Percentiles rank a stretch among this genome's conserved stretches.
Conservation (phyloP, 2,797 vertebrate genomes). For the Epinephelus awoara region DNA sequence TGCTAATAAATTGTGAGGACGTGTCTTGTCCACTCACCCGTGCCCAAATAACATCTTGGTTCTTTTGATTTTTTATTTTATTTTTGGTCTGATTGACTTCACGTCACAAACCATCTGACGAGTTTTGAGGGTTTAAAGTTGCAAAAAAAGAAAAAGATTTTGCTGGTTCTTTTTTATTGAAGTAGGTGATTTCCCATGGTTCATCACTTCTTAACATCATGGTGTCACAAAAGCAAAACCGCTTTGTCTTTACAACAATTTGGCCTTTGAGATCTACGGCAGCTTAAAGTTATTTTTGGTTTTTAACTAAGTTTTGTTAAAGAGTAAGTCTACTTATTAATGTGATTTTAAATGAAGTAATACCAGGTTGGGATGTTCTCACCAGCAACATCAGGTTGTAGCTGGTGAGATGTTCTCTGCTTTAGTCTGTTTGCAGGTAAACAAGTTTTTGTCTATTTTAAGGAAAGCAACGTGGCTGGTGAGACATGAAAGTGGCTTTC, state of each 20-base stretch:
- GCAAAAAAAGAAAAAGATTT: background rate
- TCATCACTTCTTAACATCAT: background rate
- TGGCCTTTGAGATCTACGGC: constrained; percentile 55
- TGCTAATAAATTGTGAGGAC: constrained; percentile 84
- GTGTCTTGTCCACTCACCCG: constrained; percentile 71
- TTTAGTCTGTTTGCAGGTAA: background rate
- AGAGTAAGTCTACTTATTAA: constrained; percentile 35
- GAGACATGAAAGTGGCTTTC: constrained; percentile 4
- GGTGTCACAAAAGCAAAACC: background rate
- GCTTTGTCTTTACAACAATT: constrained; percentile 24
- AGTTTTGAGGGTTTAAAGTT: constrained; percentile 1
- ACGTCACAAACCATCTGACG: background rate
- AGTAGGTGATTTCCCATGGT: background rate
- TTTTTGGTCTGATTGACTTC: constrained; percentile 17
- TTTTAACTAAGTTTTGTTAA: constrained; percentile 13
- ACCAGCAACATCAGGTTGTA: background rate
- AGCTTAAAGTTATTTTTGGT: constrained; percentile 51
- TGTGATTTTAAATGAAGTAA: constrained; percentile 21
- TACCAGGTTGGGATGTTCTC: background rate
- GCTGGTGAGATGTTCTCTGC: background rate
- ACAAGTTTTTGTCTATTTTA: background rate
- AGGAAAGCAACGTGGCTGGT: background rate
- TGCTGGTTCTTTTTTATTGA: constrained; percentile 37
- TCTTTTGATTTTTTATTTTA: constrained; percentile 55
- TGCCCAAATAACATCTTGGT: constrained; percentile 64